Evolutionary conservation across 2,888 invertebrate genomes (phyloP).

Genomic region (Andrena fulva): DNA sequence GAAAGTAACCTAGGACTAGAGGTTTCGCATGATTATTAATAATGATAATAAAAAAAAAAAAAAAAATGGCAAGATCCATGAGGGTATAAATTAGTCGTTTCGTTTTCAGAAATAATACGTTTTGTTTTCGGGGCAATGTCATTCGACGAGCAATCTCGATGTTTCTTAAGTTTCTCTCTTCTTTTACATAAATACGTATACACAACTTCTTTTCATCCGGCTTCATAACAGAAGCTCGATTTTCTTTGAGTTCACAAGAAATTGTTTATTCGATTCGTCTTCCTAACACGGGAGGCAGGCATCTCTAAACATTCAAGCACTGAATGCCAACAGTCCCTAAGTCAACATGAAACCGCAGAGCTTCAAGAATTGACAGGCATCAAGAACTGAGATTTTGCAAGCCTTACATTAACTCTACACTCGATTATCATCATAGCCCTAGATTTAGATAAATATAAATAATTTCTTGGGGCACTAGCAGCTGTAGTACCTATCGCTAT

Average conservation of each 20-base stretch:
- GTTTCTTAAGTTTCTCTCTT: not conserved
- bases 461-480: no score
- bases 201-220: not conserved
- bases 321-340: no score
- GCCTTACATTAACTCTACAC: no score
- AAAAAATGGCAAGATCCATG: constrained; percentile 73
- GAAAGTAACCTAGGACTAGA: constrained; percentile 78
- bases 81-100: constrained; percentile 48
- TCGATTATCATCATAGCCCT: no score
- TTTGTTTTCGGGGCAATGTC: constrained; percentile 4
- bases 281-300: constrained; percentile 6
- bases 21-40: constrained; percentile 68
- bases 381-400: no score
- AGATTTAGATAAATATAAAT: no score
- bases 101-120: constrained; percentile 7
- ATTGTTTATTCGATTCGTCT: not conserved
- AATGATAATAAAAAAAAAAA: constrained; percentile 32
- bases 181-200: not conserved
- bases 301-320: not conserved
- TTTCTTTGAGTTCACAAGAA: no score
- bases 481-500: no score
- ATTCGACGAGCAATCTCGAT: not conserved
- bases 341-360: no score
- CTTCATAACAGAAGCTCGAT: not conserved
- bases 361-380: no score